These are phyloP conservation scores for Lasioglossum albipes DNA, from an alignment of 1,140 invertebrate species.

Conservation along the genomic window DNA sequence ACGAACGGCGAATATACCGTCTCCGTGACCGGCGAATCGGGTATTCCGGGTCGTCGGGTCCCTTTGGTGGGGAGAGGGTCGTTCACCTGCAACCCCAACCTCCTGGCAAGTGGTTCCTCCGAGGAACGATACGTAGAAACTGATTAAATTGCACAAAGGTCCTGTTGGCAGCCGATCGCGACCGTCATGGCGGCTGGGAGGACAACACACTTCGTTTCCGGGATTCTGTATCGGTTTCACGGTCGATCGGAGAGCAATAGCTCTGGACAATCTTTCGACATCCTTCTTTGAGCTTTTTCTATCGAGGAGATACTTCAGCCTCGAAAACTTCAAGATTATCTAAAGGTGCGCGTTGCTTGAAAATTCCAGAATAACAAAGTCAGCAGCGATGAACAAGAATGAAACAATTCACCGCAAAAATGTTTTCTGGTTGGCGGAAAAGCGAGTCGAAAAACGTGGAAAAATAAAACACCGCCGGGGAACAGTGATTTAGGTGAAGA, in stretches of 20 bases:
- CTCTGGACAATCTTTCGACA: not conserved
- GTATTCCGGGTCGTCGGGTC: slow-evolving; percentile 55
- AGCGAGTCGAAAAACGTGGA: not conserved
- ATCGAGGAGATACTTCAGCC: no score
- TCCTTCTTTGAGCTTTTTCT: no score
- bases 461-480: not conserved
- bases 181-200: not conserved
- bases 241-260: not conserved
- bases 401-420: no score
- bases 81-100: slow-evolving; percentile 2
- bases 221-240: slow-evolving; percentile 24
- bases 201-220: slow-evolving; percentile 34
- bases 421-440: no score
- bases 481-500: not conserved
- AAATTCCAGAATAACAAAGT: no score
- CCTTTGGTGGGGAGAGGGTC: not conserved
- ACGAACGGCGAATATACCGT: not conserved
- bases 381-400: no score
- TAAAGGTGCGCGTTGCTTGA: no score
- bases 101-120: not conserved
- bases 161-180: slow-evolving; percentile 32
- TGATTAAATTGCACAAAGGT: slow-evolving; percentile 60
- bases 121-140: slow-evolving; percentile 5
- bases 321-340: no score
- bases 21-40: no score